Evolutionary conservation across 2,888 invertebrate species (phyloP), one percentile per base, ranked within the genome.

Genomic region (Gerosis bhagava): DNA sequence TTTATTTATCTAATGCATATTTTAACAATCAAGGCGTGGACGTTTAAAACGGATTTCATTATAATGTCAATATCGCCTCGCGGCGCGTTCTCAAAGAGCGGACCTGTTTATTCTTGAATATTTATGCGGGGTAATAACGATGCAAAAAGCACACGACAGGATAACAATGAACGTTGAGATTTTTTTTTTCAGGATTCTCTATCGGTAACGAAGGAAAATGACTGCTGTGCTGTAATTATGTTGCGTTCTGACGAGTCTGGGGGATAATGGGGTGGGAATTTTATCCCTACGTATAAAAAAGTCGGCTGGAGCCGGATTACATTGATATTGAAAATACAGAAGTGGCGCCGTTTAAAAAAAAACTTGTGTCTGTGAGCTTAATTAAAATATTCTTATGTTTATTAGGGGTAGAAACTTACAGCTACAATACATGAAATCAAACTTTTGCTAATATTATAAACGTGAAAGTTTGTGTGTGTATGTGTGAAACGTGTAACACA

Each of bases 111-210:
- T 65, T 70, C 63, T 62, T 70, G 76, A 77, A 77, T 76, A 80
- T 81, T 77, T 76, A 80, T 77, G 65, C 62, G 50, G 57, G 56
- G 59, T 69, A 74, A 72, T 75, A 74, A 73, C 59, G 59, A 60
- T 59, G 63, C 50, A 69, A 65, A 72, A 77, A 66, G 53, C 56
- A 66, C 46, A 58, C 59, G 63, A 68, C 61, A 63, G 63, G 53
- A 53, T 63, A 66, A 76, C 73, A 75, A 77, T 69, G 51, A 63
- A 56, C 51, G 62, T 59, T 49, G 61, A 54, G 55, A 60, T 64
- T 70, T 71, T 63, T n/a, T n/a, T n/a, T 49, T 65, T 36, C 52
- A 42, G 57, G 56, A 57, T 62, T 64, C 54, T 59, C 54, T 59
- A 65, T 62, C 54, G 51, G 45, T 59, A 59, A 62, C 53, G 51